These are phyloP conservation scores for Hypanus sabinus DNA, from an alignment of 2,113 vertebrate species.

Conservation along the genomic window DNA sequence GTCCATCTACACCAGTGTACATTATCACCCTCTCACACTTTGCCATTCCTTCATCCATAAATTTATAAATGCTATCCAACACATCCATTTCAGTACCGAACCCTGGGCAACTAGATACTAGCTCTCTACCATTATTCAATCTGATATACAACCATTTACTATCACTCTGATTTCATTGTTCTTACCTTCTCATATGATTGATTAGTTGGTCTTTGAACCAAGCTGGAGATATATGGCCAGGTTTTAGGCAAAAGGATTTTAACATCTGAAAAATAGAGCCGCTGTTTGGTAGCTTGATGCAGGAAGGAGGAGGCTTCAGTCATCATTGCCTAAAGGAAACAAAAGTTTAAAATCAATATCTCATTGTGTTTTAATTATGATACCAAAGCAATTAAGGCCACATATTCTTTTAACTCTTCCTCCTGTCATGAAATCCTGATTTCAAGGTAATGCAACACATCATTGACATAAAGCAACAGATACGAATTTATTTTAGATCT, in stretches of 20 bases:
- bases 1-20: too few species aligned
- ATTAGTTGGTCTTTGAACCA: neutral
- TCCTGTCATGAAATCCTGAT: neutral
- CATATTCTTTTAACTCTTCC: neutral
- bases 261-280: conserved; percentile 7
- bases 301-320: conserved; percentile 4
- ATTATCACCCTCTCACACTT: too few species aligned
- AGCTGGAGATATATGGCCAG: neutral
- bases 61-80: too few species aligned
- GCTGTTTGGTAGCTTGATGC: neutral
- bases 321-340: neutral
- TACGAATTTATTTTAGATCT: neutral
- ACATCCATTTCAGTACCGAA: too few species aligned
- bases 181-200: neutral
- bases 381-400: neutral
- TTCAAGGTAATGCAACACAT: neutral
- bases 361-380: neutral
- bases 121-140: too few species aligned
- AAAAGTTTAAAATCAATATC: neutral
- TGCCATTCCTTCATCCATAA: too few species aligned
- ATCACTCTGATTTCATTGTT: too few species aligned
- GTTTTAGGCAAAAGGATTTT: neutral
- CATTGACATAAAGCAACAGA: neutral
- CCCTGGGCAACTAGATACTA: too few species aligned
- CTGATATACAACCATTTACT: too few species aligned